phyloP scores from a whole-genome alignment of 2,888 invertebrate species.

The Nomada lathburiana region DNA sequence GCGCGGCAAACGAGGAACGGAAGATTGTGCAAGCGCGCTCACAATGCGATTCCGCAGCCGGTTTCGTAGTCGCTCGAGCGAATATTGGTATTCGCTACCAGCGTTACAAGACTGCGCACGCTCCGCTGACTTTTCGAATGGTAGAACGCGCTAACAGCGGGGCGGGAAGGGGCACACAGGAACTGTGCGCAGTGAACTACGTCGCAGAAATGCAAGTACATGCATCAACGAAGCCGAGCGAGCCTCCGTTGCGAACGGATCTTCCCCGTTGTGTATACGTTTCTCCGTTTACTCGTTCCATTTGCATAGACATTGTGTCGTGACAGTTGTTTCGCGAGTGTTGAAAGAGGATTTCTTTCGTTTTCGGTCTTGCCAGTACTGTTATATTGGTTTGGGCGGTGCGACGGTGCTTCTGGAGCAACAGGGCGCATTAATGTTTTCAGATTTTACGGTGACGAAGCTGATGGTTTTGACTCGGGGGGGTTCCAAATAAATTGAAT shows the following conservation, averaged over 20 bases:
- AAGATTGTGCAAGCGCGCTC: conserved; percentile 44
- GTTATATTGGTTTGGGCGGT: background rate
- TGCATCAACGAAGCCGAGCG: conserved; percentile 37
- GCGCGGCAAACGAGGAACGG: conserved; percentile 19
- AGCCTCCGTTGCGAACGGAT: conserved; percentile 37
- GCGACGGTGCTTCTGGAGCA: too few species aligned
- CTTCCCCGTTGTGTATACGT: background rate
- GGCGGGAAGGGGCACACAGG: conserved; percentile 25
- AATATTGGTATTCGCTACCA: conserved; percentile 59
- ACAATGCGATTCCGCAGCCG: conserved; percentile 47
- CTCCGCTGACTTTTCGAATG: conserved; percentile 59
- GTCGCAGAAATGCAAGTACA: conserved; percentile 47
- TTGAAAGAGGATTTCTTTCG: background rate
- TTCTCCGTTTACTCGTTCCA: conserved; percentile 27
- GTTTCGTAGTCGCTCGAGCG: conserved; percentile 60
- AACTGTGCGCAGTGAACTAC: conserved; percentile 46
- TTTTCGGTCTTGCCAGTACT: background rate
- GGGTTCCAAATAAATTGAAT: too few species aligned
- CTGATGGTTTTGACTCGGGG: too few species aligned
- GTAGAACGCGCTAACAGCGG: conserved; percentile 19
- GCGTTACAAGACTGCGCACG: conserved; percentile 58
- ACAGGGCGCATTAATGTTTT: too few species aligned
- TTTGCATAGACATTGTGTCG: conserved; percentile 15
- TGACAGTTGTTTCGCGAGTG: background rate
- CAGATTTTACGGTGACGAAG: too few species aligned